Conservation (phyloP, 2,888 invertebrate species). For the Linyphia triangularis region DNA sequence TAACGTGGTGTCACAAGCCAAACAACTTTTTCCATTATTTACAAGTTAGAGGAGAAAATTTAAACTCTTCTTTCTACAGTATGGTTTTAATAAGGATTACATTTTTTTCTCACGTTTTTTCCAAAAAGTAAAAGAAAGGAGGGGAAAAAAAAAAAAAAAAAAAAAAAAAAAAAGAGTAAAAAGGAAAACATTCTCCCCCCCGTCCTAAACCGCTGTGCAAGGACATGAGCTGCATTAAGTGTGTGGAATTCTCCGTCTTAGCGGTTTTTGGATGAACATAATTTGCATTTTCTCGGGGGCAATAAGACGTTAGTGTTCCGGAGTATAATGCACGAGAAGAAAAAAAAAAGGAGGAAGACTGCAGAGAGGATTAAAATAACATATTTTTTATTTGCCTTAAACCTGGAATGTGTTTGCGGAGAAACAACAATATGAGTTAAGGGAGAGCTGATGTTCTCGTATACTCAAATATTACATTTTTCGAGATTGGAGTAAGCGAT, state of each 20-base stretch:
- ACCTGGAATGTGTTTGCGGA: too few relatives aligned
- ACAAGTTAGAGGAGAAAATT: not conserved
- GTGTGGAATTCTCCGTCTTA: not conserved
- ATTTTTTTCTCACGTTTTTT: not conserved
- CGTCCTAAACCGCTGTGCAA: not conserved
- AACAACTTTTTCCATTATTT: slow-evolving; percentile 25
- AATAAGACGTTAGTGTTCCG: not conserved
- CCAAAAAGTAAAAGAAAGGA: not conserved
- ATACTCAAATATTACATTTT: too few relatives aligned
- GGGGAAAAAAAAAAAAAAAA: not conserved
- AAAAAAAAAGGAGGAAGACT: not conserved
- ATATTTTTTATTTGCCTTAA: too few relatives aligned
- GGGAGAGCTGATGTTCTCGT: too few relatives aligned
- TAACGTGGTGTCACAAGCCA: not conserved
- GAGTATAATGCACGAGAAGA: not conserved
- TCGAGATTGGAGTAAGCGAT: too few relatives aligned
- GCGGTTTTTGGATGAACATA: not conserved
- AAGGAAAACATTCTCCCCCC: not conserved
- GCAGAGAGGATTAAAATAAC: too few relatives aligned
- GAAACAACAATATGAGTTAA: too few relatives aligned
- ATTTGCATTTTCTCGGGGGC: slow-evolving; percentile 10
- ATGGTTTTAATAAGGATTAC: not conserved
- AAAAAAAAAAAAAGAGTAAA: not conserved
- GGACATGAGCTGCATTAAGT: not conserved
- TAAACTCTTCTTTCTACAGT: not conserved